phyloP scores from a whole-genome alignment of 2,797 vertebrate species.

The Rhabdophis nuchalis region DNA sequence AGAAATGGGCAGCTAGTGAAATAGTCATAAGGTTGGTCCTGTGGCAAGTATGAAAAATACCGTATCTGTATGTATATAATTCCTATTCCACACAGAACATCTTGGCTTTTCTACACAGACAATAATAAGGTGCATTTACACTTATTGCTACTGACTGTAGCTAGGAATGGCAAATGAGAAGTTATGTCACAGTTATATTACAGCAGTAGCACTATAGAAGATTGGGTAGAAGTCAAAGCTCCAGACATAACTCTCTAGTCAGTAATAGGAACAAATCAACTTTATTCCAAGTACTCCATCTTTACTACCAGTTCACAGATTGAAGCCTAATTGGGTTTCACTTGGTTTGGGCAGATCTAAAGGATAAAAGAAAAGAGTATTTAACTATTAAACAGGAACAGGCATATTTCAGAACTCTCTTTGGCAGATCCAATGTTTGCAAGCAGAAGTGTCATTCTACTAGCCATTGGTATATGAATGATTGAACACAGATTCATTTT shows the following conservation, averaged over 20 bases:
- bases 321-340: slow-evolving; percentile 2
- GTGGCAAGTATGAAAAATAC: neutral
- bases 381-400: neutral
- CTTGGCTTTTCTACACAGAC: neutral
- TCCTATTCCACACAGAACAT: neutral
- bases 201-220: neutral
- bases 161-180: neutral
- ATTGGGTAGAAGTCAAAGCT: neutral
- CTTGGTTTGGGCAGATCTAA: neutral
- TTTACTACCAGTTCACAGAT: neutral
- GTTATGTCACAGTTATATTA: neutral
- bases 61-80: neutral
- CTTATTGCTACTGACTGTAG: neutral
- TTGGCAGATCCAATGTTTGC: neutral
- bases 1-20: neutral
- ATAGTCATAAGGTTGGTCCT: neutral
- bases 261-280: neutral
- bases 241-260: neutral
- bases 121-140: neutral
- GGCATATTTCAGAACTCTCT: neutral
- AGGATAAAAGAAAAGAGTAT: neutral
- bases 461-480: neutral
- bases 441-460: neutral
- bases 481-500: neutral
- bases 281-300: neutral